Base-by-base conservation (phyloP, 1,140 invertebrate species). In the Orussus abietinus region DNA sequence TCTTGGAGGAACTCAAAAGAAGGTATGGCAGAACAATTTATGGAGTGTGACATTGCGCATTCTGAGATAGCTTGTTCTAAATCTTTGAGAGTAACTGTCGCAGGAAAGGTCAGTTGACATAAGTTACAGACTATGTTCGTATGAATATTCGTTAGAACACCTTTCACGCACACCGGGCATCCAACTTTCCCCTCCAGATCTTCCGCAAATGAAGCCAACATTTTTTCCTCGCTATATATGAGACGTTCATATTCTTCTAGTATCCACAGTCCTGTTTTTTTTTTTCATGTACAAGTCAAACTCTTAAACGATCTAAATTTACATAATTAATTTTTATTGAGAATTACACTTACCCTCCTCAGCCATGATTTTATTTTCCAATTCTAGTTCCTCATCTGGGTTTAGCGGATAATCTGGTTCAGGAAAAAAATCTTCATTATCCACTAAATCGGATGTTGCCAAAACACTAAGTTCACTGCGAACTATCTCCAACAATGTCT, bases 211-310 rank as follows among this genome's bases (percentile, higher is more conserved):
- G 30, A 32, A 7, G 51, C 36, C 6, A 57, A 32, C 17, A 59
- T 47, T 32, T 64, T 40, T 4, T 62, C 49, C 38, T 74, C 68
- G 5, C 62, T 49, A 13, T 54, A 43, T 5, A 58, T 29, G 14
- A 67, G 40, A 42, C 33, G 61, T 14, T 72, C 62, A 37, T 72
- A 74, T 42, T 74, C 70, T 42, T 55, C 20, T 3, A 69, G 15
- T 19, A 74, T 62, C 70, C 68, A 72, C 47, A 63, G 41, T 56
- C 72, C 69, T 71, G 28, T 36, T 15, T 12, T n/a, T 6, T 7
- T 10, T 36, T 15, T 12, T 18, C n/a, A n/a, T n/a, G 25, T 9
- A 26, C 6, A 2, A 32, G 15, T 3, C 12, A 32, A 3, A 39
- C 28, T 10, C n/a, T 1, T 31, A 10, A 28, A 25, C 19, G 19